Base-by-base conservation (phyloP, 2,888 invertebrate species). In the Emmelina monodactyla region DNA sequence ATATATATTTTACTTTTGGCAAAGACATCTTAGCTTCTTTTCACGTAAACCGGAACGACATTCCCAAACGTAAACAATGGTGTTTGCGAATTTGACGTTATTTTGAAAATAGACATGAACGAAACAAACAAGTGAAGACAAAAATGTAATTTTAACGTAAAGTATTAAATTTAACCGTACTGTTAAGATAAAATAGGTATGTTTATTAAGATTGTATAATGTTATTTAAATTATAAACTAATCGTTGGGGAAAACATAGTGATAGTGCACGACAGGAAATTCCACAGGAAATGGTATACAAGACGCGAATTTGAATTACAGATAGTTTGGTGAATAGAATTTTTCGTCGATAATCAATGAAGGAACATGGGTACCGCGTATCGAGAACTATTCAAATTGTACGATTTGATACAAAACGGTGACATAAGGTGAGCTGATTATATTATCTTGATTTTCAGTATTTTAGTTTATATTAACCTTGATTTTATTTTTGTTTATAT, bases 401-500 rank as follows among this genome's bases (percentile, higher is more conserved):
- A 85, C 51, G 86, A 87, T 60, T 82, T 85, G 33, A 81, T 87
- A 39, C 86, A 87, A 58, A 84, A 84, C 53, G 83, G 82, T 38
- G 79, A 85, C 55, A 60, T 82, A 42, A 78, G 80, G 86, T 86
- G 76, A 49, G 63, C 37, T 29, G 11, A 14, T 22, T 22, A 35
- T 29, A 30, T 32, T 31, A 31, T 22, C 34, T 28, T 39, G 22
- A 22, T 32, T 14, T 32, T 28, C 32, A 34, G 11, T 33, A 19
- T 25, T 32, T 31, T 35, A 11, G 5, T 28, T 6, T 9, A n/a
- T 11, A 28, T 4, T 11, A 9, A n/a, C 29, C 3, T 3, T 13
- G 14, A 5, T 4, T 7, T 29, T 13, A 29, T 29, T 12, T 29
- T n/a, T 19, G 19, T 13, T 2, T 14, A 13, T 2, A 29, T 2